Evolutionary conservation across 2,888 invertebrate species (phyloP), one percentile per base, ranked within the genome.

Genomic region (Papilio protenor): DNA sequence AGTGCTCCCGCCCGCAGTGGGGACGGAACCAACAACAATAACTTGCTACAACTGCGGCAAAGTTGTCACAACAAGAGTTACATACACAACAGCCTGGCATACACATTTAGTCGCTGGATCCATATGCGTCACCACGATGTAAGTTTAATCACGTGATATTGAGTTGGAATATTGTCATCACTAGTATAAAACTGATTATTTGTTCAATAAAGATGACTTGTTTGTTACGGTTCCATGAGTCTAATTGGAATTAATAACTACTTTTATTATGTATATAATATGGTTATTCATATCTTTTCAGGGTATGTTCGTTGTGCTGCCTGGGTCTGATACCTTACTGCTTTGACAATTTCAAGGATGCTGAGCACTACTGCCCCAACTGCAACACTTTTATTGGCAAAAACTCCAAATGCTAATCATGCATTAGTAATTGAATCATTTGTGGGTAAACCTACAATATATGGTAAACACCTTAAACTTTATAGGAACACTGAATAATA

Each of bases 281-380:
- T 70, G 47, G 14, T 27, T 70, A 18, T 70, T 72, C 55, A 10
- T 66, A 11, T 52, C 21, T 72, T 87, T 86, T 45, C 91, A 94
- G 94, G 94, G 90, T 94, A 45, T 94, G 94, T 83, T 94, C 94
- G 45, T 85, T 94, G 73, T 94, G 94, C 90, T 94, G 94, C 84
- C 87, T 94, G 74, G 94, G 94, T 27, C 87, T 94, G 78, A 87
- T 94, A 79, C 94, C 94, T 57, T 94, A 94, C 86, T 94, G 94
- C 88, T 94, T 94, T 75, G 94, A 94, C 81, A 91, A 94, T 80
- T 94, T 94, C 85, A 94, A 94, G 83, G 94, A 94, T 88, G 94
- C 94, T 16, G 94, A 94, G 81, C 94, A 94, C 83, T 94, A 94
- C 81, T 94, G 94, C 80, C 94, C 94, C 71, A 93, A 94, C 83